Base-by-base conservation (phyloP, 2,888 invertebrate genomes). In the Malacosoma neustria region DNA sequence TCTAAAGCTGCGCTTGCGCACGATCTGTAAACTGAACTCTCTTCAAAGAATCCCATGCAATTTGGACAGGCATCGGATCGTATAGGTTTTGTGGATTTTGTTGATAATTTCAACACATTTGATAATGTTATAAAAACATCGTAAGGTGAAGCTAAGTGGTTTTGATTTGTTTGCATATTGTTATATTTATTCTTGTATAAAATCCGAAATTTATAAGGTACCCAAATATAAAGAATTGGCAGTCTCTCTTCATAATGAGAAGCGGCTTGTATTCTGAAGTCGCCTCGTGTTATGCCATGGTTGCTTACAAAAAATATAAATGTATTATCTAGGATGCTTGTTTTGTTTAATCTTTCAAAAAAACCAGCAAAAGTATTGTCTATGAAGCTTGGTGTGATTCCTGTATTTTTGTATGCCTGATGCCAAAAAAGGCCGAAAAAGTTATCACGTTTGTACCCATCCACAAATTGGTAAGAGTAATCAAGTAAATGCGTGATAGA, bases 371-470 rank as follows among this genome's bases (percentile, higher is more conserved):
- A 63, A 34, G 87, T 85, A 0, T 59, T 61, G 53, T 93, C 93
- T 81, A 92, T 88, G n/a, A 89, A 80, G 1, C 11, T 36, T 13
- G 36, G 32, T 4, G 14, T 32, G 3, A 22, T 11, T 12, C 22
- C 22, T 11, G 22, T 32, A 6, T 13, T 22, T 14, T 14, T 35
- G 12, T 30, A 35, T 6, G 36, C 32, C 56, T 92, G 92, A 14
- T 90, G 86, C 93, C 93, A 94, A 60, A 93, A 92, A 33, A 92
- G 77, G 1, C 92, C 92, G 51, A 93, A 93, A 57, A 87, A 90
- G 0, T 89, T 87, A n/a, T 87, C 68, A 12, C 88, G 73, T 40
- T 82, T 75, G 51, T 90, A 92, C 0, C 87, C 84, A 0, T 80
- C 72, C 0, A 88, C 84, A 50, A 93, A 90, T 49, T 92, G 89